Conservation (phyloP, 2,888 invertebrate species). For the Amphipyra berbera region DNA sequence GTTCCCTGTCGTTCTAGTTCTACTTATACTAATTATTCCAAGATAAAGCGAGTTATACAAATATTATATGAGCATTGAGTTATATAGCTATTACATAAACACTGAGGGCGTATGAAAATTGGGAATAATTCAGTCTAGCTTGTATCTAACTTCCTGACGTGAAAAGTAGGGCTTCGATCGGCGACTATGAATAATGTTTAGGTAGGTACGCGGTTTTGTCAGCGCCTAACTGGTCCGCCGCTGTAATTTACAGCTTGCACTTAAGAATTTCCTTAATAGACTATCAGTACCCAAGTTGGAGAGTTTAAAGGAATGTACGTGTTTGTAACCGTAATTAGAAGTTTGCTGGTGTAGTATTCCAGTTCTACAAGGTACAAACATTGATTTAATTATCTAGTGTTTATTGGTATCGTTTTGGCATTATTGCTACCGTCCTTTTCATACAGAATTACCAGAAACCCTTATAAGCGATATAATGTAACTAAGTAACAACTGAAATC, state of each 20-base stretch:
- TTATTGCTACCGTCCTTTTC: background rate
- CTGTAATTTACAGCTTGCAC: constrained; percentile 48
- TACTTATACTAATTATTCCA: constrained; percentile 67
- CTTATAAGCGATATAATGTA: too few species aligned
- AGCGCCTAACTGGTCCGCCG: constrained; percentile 55
- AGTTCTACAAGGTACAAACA: constrained; percentile 24
- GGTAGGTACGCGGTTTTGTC: constrained; percentile 53
- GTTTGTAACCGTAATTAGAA: constrained; percentile 42
- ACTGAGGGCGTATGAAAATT: constrained; percentile 62
- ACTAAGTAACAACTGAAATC: too few species aligned
- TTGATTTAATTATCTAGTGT: constrained; percentile 16
- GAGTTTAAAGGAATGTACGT: constrained; percentile 51
- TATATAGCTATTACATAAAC: constrained; percentile 59
- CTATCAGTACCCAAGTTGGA: constrained; percentile 45
- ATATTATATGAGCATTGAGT: constrained; percentile 52
- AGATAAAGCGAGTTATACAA: constrained; percentile 64
- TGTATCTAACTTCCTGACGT: constrained; percentile 64
- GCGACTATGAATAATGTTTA: constrained; percentile 63
- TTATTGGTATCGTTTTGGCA: background rate
- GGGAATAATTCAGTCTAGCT: constrained; percentile 60
- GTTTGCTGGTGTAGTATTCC: constrained; percentile 10
- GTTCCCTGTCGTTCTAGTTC: constrained; percentile 70
- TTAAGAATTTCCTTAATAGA: constrained; percentile 57
- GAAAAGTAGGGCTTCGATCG: constrained; percentile 63
- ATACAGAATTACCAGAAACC: too few species aligned